These are phyloP conservation scores for Stegodyphus dumicola DNA, from an alignment of 1,140 invertebrate species.

Conservation along the genomic window DNA sequence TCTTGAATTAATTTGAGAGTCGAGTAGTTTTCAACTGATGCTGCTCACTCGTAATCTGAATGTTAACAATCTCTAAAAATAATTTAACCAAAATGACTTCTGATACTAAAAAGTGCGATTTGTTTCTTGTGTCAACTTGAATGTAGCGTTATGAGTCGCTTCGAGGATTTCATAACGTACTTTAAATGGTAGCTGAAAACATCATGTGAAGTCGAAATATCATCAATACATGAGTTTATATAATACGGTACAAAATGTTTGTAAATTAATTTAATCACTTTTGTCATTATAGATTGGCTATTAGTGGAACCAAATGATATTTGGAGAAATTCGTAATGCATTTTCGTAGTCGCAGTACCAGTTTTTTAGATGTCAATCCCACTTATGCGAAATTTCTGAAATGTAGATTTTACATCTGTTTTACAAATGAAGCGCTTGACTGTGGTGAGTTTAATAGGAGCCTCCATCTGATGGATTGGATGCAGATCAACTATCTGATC, in stretches of 20 bases:
- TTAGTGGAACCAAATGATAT: neutral
- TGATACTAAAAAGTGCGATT: neutral
- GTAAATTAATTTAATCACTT: neutral
- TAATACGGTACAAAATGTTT: neutral
- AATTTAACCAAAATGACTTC: too few species aligned
- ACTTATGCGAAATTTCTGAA: neutral
- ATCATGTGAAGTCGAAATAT: too few species aligned
- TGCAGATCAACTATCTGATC: too few species aligned
- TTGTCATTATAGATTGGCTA: neutral
- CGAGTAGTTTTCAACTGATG: constrained; percentile 12
- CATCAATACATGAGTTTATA: neutral
- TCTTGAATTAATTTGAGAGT: constrained; percentile 13
- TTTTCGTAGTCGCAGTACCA: neutral
- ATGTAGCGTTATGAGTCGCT: neutral
- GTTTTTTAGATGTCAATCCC: neutral
- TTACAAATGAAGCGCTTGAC: neutral
- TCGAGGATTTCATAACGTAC: neutral
- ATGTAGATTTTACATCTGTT: neutral
- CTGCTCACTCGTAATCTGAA: too few species aligned
- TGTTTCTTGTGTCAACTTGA: neutral
- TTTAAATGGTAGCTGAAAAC: neutral
- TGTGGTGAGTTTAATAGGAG: too few species aligned
- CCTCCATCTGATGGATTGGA: too few species aligned
- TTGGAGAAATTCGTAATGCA: neutral
- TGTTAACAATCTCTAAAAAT: too few species aligned